These are phyloP conservation scores for Toxotes chatareus DNA, from an alignment of 2,113 vertebrate species.

Conservation along the genomic window DNA sequence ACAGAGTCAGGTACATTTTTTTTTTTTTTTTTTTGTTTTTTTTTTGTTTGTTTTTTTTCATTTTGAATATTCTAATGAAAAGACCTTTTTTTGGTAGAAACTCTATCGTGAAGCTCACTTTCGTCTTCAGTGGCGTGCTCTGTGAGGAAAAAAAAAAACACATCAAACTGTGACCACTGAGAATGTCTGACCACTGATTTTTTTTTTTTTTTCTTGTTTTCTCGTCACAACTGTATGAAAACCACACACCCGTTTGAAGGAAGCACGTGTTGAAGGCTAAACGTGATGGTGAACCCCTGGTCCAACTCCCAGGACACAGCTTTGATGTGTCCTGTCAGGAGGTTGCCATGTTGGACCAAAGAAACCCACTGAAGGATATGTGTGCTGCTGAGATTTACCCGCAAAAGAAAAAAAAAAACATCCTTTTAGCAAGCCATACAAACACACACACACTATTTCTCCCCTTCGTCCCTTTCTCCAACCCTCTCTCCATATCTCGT, in stretches of 20 bases:
- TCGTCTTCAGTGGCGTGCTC: slow-evolving; percentile 27
- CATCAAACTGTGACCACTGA: slow-evolving; percentile 38
- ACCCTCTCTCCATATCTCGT: slow-evolving; percentile 15
- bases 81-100: slow-evolving; percentile 58
- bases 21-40: slow-evolving; percentile 17
- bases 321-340: slow-evolving; percentile 20
- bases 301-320: slow-evolving; percentile 3
- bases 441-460: slow-evolving; percentile 7
- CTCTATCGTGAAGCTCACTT: slow-evolving; percentile 36
- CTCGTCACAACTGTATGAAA: background rate
- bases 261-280: slow-evolving; percentile 1
- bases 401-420: background rate
- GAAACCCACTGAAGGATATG: slow-evolving; percentile 39
- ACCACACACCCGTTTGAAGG: background rate
- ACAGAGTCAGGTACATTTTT: slow-evolving; percentile 48
- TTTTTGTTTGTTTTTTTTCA: no score
- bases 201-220: background rate
- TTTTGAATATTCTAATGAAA: slow-evolving; percentile 27
- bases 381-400: slow-evolving; percentile 47
- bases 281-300: background rate
- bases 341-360: slow-evolving; percentile 63
- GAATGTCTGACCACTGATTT: slow-evolving; percentile 24
- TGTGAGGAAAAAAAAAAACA: background rate
- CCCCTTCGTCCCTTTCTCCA: background rate
- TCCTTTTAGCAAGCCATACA: slow-evolving; percentile 42